These are phyloP conservation scores for Beroe ovata DNA, from an alignment of 37 sponge, comb jelly and placozoan species.

Conservation along the genomic window DNA sequence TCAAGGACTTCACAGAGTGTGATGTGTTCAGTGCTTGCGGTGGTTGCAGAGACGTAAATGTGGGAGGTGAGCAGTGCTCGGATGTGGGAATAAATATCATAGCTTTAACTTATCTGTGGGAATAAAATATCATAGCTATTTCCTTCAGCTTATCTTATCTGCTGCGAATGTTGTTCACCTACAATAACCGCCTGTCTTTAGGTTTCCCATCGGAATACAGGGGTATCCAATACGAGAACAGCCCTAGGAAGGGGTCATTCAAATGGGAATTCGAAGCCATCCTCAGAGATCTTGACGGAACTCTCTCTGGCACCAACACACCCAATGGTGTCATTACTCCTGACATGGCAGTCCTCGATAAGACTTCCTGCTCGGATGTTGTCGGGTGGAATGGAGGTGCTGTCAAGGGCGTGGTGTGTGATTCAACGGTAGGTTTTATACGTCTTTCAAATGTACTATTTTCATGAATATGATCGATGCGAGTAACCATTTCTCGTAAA, in stretches of 20 bases:
- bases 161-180: no score
- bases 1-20: constrained; percentile 36
- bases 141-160: no score
- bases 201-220: constrained; percentile 76
- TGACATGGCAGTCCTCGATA: neutral
- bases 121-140: no score
- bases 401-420: constrained; percentile 19
- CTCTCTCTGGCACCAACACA: constrained; percentile 77
- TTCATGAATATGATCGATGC: no score
- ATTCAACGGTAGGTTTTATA: neutral
- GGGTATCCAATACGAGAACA: constrained; percentile 72
- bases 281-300: constrained; percentile 83
- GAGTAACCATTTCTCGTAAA: no score
- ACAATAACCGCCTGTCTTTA: no score
- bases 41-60: neutral
- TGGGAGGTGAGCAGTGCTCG: constrained; percentile 5
- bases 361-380: neutral
- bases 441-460: neutral
- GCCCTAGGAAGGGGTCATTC: constrained; percentile 71
- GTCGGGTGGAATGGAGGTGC: neutral
- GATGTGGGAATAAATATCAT: no score
- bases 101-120: no score
- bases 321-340: constrained; percentile 46
- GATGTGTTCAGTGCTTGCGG: constrained; percentile 16
- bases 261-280: constrained; percentile 83